phyloP scores from a whole-genome alignment of 2,888 invertebrate genomes.

The Nycteola revayana region DNA sequence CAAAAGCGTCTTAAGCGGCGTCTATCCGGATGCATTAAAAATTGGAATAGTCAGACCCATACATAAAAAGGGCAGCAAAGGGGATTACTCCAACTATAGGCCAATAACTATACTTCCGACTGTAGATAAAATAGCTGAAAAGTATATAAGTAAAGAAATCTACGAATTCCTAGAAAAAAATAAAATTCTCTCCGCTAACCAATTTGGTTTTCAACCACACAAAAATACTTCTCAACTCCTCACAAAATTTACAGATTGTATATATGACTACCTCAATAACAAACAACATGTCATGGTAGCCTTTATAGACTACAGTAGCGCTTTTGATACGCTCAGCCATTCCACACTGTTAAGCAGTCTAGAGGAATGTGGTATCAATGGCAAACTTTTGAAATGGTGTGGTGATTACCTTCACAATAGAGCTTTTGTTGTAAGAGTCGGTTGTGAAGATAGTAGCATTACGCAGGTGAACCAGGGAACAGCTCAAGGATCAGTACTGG shows the following conservation, averaged over 20 bases:
- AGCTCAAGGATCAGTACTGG: constrained; percentile 2
- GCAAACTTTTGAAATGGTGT: background rate
- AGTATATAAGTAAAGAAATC: background rate
- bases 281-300: background rate
- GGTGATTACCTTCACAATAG: background rate
- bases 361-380: constrained; percentile 1
- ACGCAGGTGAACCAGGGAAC: background rate
- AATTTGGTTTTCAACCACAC: constrained; percentile 2
- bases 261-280: background rate
- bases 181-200: background rate
- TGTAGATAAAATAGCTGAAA: background rate
- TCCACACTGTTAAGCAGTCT: background rate
- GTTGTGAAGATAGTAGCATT: background rate
- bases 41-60: background rate
- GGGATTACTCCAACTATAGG: background rate
- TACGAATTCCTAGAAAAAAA: no score
- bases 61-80: background rate
- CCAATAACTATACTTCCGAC: background rate
- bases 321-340: constrained; percentile 1
- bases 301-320: constrained; percentile 1
- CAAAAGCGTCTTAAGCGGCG: background rate
- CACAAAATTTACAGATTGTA: constrained; percentile 1
- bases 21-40: background rate
- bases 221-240: constrained; percentile 1
- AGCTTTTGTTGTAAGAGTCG: background rate